phyloP scores from a whole-genome alignment of 2,797 vertebrate species.

The Sebastolobus alascanus region DNA sequence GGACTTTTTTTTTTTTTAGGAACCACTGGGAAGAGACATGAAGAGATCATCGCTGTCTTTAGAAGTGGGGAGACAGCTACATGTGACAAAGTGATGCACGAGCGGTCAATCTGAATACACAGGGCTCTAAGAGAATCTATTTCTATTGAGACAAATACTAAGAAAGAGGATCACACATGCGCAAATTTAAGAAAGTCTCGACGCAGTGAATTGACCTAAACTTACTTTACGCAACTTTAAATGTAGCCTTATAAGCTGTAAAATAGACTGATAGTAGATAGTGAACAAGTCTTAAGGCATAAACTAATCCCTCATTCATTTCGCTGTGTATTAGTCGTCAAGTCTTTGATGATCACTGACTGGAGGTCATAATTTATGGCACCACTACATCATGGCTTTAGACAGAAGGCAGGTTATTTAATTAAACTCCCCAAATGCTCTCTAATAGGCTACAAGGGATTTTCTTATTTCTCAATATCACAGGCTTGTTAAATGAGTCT shows the following conservation, averaged over 20 bases:
- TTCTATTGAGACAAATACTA: background rate
- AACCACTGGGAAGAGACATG: background rate
- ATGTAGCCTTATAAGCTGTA: constrained; percentile 9
- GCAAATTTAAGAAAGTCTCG: background rate
- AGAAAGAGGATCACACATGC: background rate
- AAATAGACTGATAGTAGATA: constrained; percentile 29
- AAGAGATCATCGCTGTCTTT: constrained; percentile 12
- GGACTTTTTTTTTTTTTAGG: background rate
- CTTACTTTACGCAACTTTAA: constrained; percentile 17
- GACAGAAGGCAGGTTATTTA: constrained; percentile 49
- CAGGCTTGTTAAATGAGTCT: background rate
- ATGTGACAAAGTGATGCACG: constrained; percentile 26
- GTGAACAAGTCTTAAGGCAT: constrained; percentile 10
- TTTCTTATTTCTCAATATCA: background rate
- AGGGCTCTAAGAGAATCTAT: background rate
- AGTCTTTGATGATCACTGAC: constrained; percentile 48
- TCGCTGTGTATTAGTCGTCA: constrained; percentile 18
- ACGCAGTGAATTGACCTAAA: background rate
- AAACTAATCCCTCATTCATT: constrained; percentile 26
- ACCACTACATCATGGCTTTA: constrained; percentile 21
- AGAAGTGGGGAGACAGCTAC: constrained; percentile 8
- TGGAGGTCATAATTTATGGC: constrained; percentile 44
- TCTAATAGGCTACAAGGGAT: background rate
- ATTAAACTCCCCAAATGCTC: constrained; percentile 34
- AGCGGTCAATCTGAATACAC: constrained; percentile 1